Base-by-base conservation (phyloP, 2,113 vertebrate genomes). In the Phoenicopterus ruber region DNA sequence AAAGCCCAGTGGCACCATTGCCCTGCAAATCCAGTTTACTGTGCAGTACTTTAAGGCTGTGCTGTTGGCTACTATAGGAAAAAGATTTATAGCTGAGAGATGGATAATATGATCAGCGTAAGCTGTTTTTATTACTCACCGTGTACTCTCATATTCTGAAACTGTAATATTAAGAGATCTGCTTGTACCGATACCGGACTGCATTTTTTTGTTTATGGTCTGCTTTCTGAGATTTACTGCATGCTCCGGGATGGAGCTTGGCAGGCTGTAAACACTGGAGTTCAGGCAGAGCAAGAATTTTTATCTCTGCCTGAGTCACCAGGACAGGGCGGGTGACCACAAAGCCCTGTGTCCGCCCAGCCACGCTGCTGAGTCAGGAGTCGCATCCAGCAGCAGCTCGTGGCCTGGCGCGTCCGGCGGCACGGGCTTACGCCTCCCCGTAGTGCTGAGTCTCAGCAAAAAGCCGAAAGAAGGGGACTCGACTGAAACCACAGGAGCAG, bases 301-400 rank as follows among this genome's bases (percentile, higher is more conserved):
- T 91, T 77, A 73, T 85, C 84, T 95, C 82, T 84, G 62, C 47
- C 46, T 96, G 93, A 92, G 57, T 93, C 86, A 93, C 58, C 15
- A 6, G 77, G 66, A 72, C n/a, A 57, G 72, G 38, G 82, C 34
- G 86, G 92, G 44, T 93, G 82, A 94, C 93, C 95, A 83, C 94
- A 95, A 85, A 90, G 31, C 46, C 54, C 24, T 6, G 46, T 32
- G 62, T 95, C 89, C 40, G 20, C 69, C 78, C 92, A 71, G 49
- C 14, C 24, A 62, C 3, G 11, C 20, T 32, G 91, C 96, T 97
- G 97, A 97, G 87, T 97, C 92, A 96, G 86, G 73, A 70, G 81
- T 82, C 57, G 3, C 47, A 83, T 91, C 87, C 63, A 78, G 89
- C 91, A 79, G 38, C 61, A 96, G 73, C 54, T 71, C 22, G 0